Evolutionary conservation across 2,113 vertebrate genomes (phyloP).

Genomic region (Gobiocypris rarus): DNA sequence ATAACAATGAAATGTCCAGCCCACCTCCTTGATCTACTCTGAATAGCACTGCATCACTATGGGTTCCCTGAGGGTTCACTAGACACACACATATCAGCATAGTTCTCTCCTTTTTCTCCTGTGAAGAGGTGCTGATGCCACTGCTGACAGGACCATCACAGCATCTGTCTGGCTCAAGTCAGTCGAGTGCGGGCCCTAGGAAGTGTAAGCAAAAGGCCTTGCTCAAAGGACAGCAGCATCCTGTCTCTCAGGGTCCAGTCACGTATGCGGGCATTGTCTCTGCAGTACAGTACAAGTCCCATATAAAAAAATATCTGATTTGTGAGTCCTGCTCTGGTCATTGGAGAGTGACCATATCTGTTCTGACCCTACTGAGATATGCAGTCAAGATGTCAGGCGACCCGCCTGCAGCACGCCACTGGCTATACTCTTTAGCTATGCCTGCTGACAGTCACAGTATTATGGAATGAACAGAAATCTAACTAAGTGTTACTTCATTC

Average conservation of each 20-base stretch:
- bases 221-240: neutral
- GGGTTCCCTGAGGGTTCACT: neutral
- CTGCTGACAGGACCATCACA: neutral
- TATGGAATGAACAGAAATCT: neutral
- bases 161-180: neutral
- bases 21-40: too few species aligned
- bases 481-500: neutral
- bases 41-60: neutral
- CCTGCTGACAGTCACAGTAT: neutral
- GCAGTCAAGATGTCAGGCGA: neutral
- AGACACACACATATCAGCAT: neutral
- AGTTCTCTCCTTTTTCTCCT: too few species aligned
- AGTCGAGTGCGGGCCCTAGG: too few species aligned
- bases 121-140: neutral
- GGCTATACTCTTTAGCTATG: neutral
- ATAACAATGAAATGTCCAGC: neutral
- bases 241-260: conserved; percentile 6
- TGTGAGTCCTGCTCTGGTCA: neutral
- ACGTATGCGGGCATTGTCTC: neutral
- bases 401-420: neutral
- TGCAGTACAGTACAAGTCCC: neutral
- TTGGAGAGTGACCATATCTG: neutral
- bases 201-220: neutral
- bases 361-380: neutral
- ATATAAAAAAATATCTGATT: neutral